phyloP scores from a whole-genome alignment of 2,888 invertebrate species.

The Eupithecia exiguata region DNA sequence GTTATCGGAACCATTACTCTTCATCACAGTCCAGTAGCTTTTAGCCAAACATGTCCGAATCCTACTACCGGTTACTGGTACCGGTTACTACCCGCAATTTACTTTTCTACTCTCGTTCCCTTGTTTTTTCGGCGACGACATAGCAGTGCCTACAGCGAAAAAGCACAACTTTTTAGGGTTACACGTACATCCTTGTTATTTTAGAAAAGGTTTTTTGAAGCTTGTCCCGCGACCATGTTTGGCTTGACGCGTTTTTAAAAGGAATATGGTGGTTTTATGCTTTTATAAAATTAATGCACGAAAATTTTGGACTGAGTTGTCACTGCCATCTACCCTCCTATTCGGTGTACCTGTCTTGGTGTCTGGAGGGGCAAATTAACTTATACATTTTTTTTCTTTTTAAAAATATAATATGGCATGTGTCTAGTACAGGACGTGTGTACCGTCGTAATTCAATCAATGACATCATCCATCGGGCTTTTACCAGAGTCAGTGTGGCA shows the following conservation, averaged over 20 bases:
- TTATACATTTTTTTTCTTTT: background rate
- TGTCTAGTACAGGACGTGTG: too few relatives aligned
- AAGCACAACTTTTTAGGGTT: slow-evolving; percentile 20
- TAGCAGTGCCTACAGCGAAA: slow-evolving; percentile 4
- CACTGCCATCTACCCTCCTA: background rate
- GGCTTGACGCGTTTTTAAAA: slow-evolving; percentile 5
- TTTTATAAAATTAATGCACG: background rate
- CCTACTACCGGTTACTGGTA: slow-evolving; percentile 19
- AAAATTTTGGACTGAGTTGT: background rate
- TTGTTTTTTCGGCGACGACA: slow-evolving; percentile 45
- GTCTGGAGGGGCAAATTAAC: background rate
- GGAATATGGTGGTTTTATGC: background rate
- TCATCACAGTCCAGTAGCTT: slow-evolving; percentile 29
- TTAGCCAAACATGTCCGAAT: slow-evolving; percentile 32
- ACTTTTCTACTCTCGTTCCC: slow-evolving; percentile 54
- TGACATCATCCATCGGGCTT: too few relatives aligned
- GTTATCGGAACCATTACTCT: slow-evolving; percentile 16
- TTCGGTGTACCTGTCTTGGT: background rate
- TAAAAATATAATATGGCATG: too few relatives aligned
- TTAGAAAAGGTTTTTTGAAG: slow-evolving; percentile 12
- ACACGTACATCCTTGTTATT: slow-evolving; percentile 13
- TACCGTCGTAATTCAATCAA: too few relatives aligned
- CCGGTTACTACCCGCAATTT: slow-evolving; percentile 43
- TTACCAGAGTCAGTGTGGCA: too few relatives aligned
- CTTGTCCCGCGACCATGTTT: slow-evolving; percentile 5